Evolutionary conservation across 2,797 vertebrate genomes (phyloP).

Genomic region (Aythya fuligula): DNA sequence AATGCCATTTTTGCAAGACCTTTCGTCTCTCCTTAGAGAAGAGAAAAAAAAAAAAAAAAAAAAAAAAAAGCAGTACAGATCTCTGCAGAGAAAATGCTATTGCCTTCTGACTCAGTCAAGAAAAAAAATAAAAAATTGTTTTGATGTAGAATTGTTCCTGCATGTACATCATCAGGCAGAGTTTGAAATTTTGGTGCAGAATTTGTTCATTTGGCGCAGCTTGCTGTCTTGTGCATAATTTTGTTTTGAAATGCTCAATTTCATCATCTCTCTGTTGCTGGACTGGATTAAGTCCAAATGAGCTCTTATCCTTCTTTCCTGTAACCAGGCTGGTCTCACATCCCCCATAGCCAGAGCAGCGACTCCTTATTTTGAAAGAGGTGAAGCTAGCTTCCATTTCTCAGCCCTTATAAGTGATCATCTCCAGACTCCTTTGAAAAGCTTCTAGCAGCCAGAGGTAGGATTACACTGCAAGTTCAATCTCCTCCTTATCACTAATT

Average conservation of each 20-base stretch:
- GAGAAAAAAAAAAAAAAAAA: background rate
- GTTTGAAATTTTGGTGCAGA: background rate
- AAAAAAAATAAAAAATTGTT: background rate
- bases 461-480: background rate
- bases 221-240: background rate
- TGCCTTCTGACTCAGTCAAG: slow-evolving; percentile 11
- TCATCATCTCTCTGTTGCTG: background rate
- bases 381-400: background rate
- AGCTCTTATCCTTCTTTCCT: background rate
- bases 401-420: background rate
- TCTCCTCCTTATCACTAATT: background rate
- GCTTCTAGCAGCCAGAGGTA: background rate
- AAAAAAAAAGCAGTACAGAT: background rate
- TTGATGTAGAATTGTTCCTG: slow-evolving; percentile 1
- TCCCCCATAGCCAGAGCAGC: accelerated
- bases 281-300: background rate
- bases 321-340: accelerated
- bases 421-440: background rate
- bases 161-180: background rate
- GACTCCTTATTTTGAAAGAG: background rate
- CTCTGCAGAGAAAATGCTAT: background rate
- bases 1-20: background rate
- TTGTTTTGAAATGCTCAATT: slow-evolving; percentile 9
- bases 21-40: background rate
- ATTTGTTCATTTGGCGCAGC: background rate